A percentile compares a stretch with the other conserved stretches of the same genome.
Evolutionary conservation across 53 echinoderm and acorn worm genomes (phyloP).

Genomic region (Echinometra lucunter): DNA sequence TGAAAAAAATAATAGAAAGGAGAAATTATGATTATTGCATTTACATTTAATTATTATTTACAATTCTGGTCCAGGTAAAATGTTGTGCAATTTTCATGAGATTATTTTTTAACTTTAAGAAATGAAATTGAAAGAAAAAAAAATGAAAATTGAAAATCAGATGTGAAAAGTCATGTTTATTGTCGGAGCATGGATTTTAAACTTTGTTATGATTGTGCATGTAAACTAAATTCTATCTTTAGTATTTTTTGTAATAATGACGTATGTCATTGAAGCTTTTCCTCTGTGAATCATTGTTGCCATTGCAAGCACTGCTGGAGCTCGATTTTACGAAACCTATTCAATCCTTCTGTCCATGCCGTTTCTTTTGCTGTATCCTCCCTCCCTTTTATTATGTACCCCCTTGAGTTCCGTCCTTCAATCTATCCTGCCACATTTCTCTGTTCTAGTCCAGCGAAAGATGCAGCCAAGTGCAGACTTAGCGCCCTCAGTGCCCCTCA

Average conservation of each 20-base stretch:
- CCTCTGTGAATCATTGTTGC: neutral
- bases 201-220: neutral
- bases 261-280: neutral
- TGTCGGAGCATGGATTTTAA: neutral
- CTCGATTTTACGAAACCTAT: neutral
- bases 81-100: too few species aligned
- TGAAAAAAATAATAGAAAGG: too few species aligned
- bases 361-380: neutral
- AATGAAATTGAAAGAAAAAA: neutral
- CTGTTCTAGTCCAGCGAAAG: conserved; percentile 31
- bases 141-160: too few species aligned
- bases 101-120: too few species aligned
- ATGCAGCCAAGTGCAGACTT: neutral
- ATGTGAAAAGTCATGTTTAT: neutral
- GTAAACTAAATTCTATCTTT: neutral
- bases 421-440: conserved; percentile 27
- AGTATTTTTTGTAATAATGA: neutral
- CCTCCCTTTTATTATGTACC: neutral
- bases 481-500: conserved; percentile 57
- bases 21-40: too few species aligned
- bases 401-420: neutral
- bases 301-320: neutral
- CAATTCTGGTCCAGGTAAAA: too few species aligned
- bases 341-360: neutral
- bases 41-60: too few species aligned